Percentiles rank a stretch among this genome's conserved stretches.
Evolutionary conservation across 2,888 invertebrate species (phyloP).

Genomic region (Ferdinandea cuprea): DNA sequence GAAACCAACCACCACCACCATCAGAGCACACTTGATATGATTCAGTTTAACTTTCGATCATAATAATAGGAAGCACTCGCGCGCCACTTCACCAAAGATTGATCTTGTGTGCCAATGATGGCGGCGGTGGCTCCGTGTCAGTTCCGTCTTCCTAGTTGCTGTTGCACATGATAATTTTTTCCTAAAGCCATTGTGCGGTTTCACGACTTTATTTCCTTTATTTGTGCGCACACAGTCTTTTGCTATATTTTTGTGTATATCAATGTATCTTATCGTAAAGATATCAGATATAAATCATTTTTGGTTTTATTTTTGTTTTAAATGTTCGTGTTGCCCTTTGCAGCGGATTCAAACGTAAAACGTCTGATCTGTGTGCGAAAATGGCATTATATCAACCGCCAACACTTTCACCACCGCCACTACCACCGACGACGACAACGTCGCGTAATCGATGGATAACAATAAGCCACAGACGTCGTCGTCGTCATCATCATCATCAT

Average conservation of each 20-base stretch:
- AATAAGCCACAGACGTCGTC: conserved; percentile 43
- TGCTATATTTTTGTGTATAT: conserved; percentile 8
- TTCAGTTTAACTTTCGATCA: conserved; percentile 43
- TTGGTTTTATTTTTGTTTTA: conserved; percentile 42
- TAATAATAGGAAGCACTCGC: conserved; percentile 42
- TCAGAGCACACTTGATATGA: conserved; percentile 44
- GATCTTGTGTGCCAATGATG: conserved; percentile 41
- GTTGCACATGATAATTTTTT: conserved; percentile 55
- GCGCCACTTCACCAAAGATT: conserved; percentile 14
- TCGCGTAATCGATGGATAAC: conserved; percentile 45
- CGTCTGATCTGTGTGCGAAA: conserved; percentile 47
- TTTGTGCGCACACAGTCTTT: conserved; percentile 9
- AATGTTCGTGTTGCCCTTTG: conserved; percentile 55
- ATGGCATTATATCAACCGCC: conserved; percentile 39
- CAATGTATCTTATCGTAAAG: conserved; percentile 53
- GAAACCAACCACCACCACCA: conserved; percentile 23
- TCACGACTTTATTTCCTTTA: conserved; percentile 53
- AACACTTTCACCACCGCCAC: conserved; percentile 52
- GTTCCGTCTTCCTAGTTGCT: conserved; percentile 55
- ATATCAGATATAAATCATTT: conserved; percentile 58
- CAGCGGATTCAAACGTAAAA: conserved; percentile 10
- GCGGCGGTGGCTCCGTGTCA: conserved; percentile 6
- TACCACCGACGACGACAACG: background rate
- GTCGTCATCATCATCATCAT: conserved; percentile 26
- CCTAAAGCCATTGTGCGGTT: conserved; percentile 59